phyloP scores from a whole-genome alignment of 1,140 invertebrate genomes.

The Lineus longissimus region DNA sequence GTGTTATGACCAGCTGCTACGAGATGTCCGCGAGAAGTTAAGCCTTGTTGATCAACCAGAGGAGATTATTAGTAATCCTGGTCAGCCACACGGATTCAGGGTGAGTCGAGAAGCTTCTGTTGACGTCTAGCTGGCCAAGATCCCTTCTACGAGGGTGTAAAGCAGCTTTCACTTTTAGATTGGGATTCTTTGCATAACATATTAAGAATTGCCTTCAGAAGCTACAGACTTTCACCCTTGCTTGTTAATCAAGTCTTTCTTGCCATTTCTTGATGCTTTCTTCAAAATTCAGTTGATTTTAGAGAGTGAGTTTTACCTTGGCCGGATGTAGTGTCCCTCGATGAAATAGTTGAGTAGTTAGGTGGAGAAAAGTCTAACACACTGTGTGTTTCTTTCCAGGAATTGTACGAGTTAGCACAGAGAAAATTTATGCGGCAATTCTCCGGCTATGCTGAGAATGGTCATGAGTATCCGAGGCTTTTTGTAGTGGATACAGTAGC shows the following conservation, averaged over 20 bases:
- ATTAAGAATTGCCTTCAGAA: too few species aligned
- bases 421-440: constrained; percentile 46
- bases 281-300: too few species aligned
- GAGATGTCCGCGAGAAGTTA: background rate
- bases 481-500: constrained; percentile 32
- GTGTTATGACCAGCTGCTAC: constrained; percentile 5
- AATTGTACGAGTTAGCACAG: constrained; percentile 47
- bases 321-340: too few species aligned
- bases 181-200: too few species aligned
- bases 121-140: background rate
- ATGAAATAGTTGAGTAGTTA: too few species aligned
- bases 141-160: background rate
- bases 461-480: constrained; percentile 32
- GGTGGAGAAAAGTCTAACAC: too few species aligned
- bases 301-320: too few species aligned
- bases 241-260: too few species aligned
- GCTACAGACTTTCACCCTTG: too few species aligned
- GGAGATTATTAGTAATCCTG: background rate
- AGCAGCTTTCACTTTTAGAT: too few species aligned
- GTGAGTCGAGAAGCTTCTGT: background rate
- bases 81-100: background rate
- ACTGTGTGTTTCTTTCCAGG: too few species aligned
- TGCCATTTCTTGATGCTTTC: too few species aligned
- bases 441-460: constrained; percentile 30
- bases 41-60: background rate